Base-by-base conservation (phyloP, 2,888 invertebrate species). In the Trisateles emortualis region DNA sequence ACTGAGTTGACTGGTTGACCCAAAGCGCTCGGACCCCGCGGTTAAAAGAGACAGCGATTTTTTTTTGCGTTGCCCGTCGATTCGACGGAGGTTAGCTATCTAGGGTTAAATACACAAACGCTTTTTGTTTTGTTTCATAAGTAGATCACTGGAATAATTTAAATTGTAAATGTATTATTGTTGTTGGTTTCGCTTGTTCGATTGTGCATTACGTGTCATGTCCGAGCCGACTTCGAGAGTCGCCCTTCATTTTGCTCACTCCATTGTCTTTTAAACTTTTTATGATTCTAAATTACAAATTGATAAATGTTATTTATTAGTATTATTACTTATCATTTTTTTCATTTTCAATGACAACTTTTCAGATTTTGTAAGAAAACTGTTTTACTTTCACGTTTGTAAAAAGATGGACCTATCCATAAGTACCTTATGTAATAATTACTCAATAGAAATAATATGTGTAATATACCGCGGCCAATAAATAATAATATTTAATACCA, bases 381-480 rank as follows among this genome's bases (percentile, higher is more conserved):
- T 64, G 52, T 64, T 58, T 61, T 64, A 61, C 67, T 76, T 73
- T 71, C 68, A 77, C 73, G 65, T 71, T 71, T 78, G 61, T 76
- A 68, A 79, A 72, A 70, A 72, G 79, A 78, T 74, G 75, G 72
- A 81, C 76, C 78, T 82, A 80, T 69, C 77, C 78, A 65, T 75
- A 79, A 73, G 74, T 83, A 80, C 81, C 64, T 84, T 75, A 67
- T 74, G 70, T 86, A 83, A 84, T 81, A 76, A 84, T 76, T 84
- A 90, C 78, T 81, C 84, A 83, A 85, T 84, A 82, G 79, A 81
- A 79, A 72, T 26, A 14, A 14, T 84, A 14, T 84, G 81, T 83
- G 79, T 82, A 87, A 87, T 85, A 79, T 88, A 90, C 86, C 83
- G 92, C 90, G 90, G 92, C 92, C 92, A 92, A 92, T 90, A 88